These are phyloP conservation scores for Siphonodentalium dalli DNA, from an alignment of 2,888 invertebrate species.

Conservation along the genomic window DNA sequence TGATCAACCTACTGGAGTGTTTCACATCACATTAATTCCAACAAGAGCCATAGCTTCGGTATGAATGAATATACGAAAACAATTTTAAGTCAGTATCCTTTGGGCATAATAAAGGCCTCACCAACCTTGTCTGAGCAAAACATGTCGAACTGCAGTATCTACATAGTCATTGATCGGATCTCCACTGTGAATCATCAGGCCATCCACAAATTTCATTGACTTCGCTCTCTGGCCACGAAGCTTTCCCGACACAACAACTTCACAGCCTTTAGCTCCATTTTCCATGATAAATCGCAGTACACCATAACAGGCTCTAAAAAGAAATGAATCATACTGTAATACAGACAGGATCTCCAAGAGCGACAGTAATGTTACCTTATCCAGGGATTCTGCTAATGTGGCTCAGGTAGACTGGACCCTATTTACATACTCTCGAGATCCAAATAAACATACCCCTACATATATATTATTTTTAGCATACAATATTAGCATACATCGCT, in stretches of 20 bases:
- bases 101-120: neutral
- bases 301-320: slow-evolving; percentile 90
- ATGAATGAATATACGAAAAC: too few species aligned
- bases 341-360: neutral
- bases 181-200: slow-evolving; percentile 99
- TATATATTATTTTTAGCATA: too few species aligned
- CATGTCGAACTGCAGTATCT: slow-evolving; percentile 97
- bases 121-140: slow-evolving; percentile 90
- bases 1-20: too few species aligned
- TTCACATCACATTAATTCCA: too few species aligned
- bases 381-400: too few species aligned
- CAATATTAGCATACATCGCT: too few species aligned
- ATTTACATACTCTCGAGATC: too few species aligned
- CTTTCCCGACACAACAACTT: slow-evolving; percentile 99
- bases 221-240: slow-evolving; percentile 98
- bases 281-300: slow-evolving; percentile 99
- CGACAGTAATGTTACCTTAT: too few species aligned
- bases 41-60: too few species aligned
- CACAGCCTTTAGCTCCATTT: slow-evolving; percentile 94
- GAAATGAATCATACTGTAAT: neutral
- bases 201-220: slow-evolving; percentile 99
- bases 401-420: too few species aligned
- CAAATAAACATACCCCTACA: too few species aligned
- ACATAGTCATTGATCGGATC: slow-evolving; percentile 99
- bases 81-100: neutral